These are phyloP conservation scores for Drosophila santomea DNA, from an alignment of 1,140 invertebrate genomes.

Conservation along the genomic window DNA sequence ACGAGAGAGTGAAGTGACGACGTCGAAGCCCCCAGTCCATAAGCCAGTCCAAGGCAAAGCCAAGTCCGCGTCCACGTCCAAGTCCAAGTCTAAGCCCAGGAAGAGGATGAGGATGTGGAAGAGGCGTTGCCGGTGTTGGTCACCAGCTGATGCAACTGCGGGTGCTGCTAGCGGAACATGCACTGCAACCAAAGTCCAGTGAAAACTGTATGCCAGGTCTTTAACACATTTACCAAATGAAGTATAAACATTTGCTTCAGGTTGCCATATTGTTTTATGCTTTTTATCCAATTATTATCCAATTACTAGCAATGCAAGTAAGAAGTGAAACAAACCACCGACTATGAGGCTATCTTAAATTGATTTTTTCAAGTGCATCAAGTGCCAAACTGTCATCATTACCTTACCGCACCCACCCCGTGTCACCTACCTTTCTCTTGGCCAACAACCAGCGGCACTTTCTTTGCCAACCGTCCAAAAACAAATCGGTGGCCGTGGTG, in stretches of 20 bases:
- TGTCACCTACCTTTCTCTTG: constrained; percentile 6
- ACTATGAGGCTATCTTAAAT: too few species aligned
- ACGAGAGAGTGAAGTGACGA: constrained; percentile 58
- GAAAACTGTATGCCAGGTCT: too few species aligned
- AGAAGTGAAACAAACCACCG: too few species aligned
- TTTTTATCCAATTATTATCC: too few species aligned
- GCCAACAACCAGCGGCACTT: constrained; percentile 49
- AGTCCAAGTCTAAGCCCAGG: constrained; percentile 5
- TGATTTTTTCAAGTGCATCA: constrained; percentile 11
- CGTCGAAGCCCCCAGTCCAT: constrained; percentile 8
- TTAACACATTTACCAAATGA: too few species aligned
- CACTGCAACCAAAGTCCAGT: constrained; percentile 6
- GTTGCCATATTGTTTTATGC: too few species aligned
- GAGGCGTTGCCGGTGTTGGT: constrained; percentile 51
- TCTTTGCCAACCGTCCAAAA: constrained; percentile 48
- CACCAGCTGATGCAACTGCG: constrained; percentile 13
- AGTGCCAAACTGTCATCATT: constrained; percentile 29
- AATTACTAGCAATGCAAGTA: too few species aligned
- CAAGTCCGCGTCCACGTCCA: neutral
- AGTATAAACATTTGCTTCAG: too few species aligned
- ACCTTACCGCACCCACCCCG: neutral
- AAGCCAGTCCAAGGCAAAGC: neutral
- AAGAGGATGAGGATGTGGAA: constrained; percentile 42
- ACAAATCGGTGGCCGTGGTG: constrained; percentile 39
- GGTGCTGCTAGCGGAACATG: constrained; percentile 9